Evolutionary conservation across 2,888 invertebrate genomes (phyloP), one percentile per base, ranked within the genome.

Genomic region (Meteorus cinctellus): DNA sequence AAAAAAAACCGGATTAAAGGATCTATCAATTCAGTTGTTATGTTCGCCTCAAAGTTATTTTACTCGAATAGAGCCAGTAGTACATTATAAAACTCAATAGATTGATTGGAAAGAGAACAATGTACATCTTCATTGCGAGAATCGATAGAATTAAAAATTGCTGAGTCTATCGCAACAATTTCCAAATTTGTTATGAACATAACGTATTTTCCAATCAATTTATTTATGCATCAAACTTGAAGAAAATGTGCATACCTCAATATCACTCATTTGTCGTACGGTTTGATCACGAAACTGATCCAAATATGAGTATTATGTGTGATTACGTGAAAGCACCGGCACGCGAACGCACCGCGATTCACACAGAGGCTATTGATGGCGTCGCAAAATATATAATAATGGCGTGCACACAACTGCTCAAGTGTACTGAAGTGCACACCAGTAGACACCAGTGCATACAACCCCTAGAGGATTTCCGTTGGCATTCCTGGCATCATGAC

Each of bases 231-330:
- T 51, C 14, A n/a, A 41, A 10, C 60, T 51, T 24, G 14, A 62
- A 72, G 36, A 24, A 19, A 51, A 10, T 51, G 10, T 36, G 14
- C 80, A 85, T 75, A 87, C 87, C 85, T 87, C 87, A 59, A 85
- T 84, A 70, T 87, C 87, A 77, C 87, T 87, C 87, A 87, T 87
- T 79, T 83, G 72, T 72, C 62, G 60, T 45, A 8, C 16, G 63
- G 45, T 76, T 74, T 62, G 59, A 31, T 45, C 36, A 68, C 66
- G 69, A 55, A 34, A 75, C 72, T 74, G 45, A 62, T 60, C n/a
- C 41, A 41, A 41, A 62, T 73, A 77, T 73, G 75, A 72, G 65
- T 75, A 74, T 72, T 27, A 75, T 74, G 19, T 55, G 19, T n/a
- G 55, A 19, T 19, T 31, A 75, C 75, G 19, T 55, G 19, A 55